Evolutionary conservation across 2,888 invertebrate genomes (phyloP), one percentile per base, ranked within the genome.

Genomic region (Terebella lapidaria): DNA sequence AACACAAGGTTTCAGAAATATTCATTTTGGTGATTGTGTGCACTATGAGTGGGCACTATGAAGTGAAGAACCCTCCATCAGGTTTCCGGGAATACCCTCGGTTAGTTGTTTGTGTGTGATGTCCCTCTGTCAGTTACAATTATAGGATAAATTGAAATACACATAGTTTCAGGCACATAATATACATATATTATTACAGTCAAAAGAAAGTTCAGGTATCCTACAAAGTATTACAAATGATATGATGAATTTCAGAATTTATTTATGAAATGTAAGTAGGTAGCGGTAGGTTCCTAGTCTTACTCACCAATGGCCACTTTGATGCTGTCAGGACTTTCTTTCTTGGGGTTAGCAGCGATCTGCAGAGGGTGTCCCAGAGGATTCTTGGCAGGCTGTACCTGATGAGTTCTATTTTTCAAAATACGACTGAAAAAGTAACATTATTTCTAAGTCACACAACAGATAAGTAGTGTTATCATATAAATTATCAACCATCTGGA

Each of bases 41-140:
- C n/a, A n/a, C n/a, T n/a, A n/a, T n/a, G n/a, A n/a, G n/a, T n/a
- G n/a, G n/a, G n/a, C n/a, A n/a, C 42, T 35, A 78, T 35, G 74
- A 71, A 25, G 73, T 71, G 67, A 77, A 81, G 66, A 75, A 79
- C 58, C 80, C 80, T 35, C 81, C 81, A 67, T 80, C 79, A 18
- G 77, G 79, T 67, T 81, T 81, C 59, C 81, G 67, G 26, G 77
- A 73, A 64, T 74, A 81, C 25, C 81, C 81, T 55, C 74, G 72
- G 72, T 81, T 81, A 45, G 80, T 81, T 57, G 77, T 77, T 70
- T 81, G 80, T 30, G 78, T 72, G 63, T 81, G 80, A 59, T 78
- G 76, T 35, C 79, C 74, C 64, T 73, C 81, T 69, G 67, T 73
- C 73, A 64, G 20, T 15, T 24, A 54, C 18, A 35, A 28, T 18